phyloP scores from a whole-genome alignment of 2,113 vertebrate genomes.

The Mystacornis crossleyi region DNA sequence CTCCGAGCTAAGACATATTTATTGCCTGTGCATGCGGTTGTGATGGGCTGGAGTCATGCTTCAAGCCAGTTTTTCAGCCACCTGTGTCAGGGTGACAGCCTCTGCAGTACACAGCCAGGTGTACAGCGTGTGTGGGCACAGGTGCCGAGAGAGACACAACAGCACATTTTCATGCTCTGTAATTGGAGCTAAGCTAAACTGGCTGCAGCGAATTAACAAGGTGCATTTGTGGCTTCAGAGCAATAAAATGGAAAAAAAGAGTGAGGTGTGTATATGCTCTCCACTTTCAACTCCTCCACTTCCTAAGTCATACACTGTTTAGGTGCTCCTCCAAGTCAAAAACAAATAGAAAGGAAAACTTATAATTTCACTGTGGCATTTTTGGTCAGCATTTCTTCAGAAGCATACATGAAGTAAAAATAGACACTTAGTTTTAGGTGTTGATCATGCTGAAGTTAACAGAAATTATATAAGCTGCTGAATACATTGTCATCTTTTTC shows the following conservation, averaged over 20 bases:
- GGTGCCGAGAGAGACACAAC: not conserved
- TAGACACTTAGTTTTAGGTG: not conserved
- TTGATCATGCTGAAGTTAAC: not conserved
- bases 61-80: not conserved
- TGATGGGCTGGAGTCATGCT: not conserved
- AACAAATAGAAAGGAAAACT: not conserved
- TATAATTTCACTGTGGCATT: not conserved
- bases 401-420: not conserved
- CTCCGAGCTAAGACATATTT: not conserved
- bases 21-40: accelerated
- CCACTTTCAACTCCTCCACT: not conserved
- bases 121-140: not conserved
- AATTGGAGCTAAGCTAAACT: not conserved
- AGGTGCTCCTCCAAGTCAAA: not conserved
- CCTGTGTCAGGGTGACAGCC: not conserved
- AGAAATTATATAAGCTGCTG: not conserved
- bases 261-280: not conserved
- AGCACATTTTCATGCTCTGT: not conserved
- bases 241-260: not conserved
- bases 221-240: not conserved
- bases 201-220: not conserved
- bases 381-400: not conserved
- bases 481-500: not conserved
- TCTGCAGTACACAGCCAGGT: not conserved
- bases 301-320: not conserved